A percentile compares a stretch with the other conserved stretches of the same genome.
Conservation (phyloP, 2,797 vertebrate genomes). For the Austrolebias charrua region DNA sequence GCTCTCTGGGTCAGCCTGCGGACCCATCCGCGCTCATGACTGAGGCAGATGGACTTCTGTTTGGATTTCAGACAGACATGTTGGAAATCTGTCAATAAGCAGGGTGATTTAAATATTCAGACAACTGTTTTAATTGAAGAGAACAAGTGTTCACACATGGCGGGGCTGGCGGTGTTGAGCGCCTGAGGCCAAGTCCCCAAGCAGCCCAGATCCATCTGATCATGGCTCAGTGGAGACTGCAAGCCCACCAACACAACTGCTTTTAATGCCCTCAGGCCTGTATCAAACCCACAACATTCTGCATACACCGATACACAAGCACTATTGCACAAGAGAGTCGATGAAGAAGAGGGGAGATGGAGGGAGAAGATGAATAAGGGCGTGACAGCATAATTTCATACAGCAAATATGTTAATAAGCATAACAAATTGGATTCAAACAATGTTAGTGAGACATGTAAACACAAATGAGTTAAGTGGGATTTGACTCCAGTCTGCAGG, state of each 20-base stretch:
- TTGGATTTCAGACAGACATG: constrained; percentile 58
- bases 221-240: constrained; percentile 68
- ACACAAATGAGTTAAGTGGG: constrained; percentile 30
- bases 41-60: constrained; percentile 48
- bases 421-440: constrained; percentile 40
- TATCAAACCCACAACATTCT: constrained; percentile 33
- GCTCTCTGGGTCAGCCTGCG: constrained; percentile 24
- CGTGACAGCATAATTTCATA: constrained; percentile 49
- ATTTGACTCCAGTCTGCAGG: constrained; percentile 12
- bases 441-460: constrained; percentile 31
- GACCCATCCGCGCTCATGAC: constrained; percentile 4
- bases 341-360: constrained; percentile 6
- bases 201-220: constrained; percentile 73
- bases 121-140: constrained; percentile 79
- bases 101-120: constrained; percentile 76
- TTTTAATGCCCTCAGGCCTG: constrained; percentile 72
- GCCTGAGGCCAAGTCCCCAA: constrained; percentile 70
- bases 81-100: constrained; percentile 65
- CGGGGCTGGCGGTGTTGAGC: constrained; percentile 62
- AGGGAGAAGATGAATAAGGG: constrained; percentile 40
- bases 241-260: constrained; percentile 70
- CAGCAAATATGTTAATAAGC: constrained; percentile 40
- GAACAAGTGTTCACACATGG: constrained; percentile 78
- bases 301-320: constrained; percentile 26
- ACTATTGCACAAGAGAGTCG: constrained; percentile 2